A percentile compares a stretch with the other conserved stretches of the same genome.
These are phyloP conservation scores for Gerosis bhagava DNA, from an alignment of 2,888 invertebrate genomes.

Conservation along the genomic window DNA sequence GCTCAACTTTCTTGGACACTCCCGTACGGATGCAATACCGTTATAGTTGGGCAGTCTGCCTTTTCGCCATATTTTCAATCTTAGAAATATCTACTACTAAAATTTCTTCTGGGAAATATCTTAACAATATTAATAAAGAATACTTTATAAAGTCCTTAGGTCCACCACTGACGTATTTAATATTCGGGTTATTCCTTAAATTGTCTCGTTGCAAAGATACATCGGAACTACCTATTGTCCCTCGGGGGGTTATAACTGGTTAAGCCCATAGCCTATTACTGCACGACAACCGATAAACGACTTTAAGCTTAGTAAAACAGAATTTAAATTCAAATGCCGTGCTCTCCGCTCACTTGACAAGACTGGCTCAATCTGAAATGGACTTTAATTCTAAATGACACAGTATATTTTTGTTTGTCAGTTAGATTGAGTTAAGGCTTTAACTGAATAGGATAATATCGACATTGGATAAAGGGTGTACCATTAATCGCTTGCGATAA, in stretches of 20 bases:
- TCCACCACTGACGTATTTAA: conserved; percentile 53
- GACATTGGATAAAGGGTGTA: conserved; percentile 73
- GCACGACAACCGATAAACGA: conserved; percentile 34
- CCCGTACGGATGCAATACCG: conserved; percentile 75
- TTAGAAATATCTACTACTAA: no score
- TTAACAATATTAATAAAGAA: conserved; percentile 13
- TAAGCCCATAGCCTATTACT: conserved; percentile 58
- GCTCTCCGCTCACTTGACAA: conserved; percentile 31
- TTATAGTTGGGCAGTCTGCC: no score
- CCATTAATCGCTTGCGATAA: conserved; percentile 75
- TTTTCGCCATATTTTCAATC: no score
- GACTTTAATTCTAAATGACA: no score
- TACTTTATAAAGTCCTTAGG: conserved; percentile 23
- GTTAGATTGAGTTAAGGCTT: conserved; percentile 40
- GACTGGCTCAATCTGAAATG: conserved; percentile 26
- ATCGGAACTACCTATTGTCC: conserved; percentile 75
- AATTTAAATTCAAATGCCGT: conserved; percentile 28
- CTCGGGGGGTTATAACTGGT: conserved; percentile 69
- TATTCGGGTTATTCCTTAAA: conserved; percentile 72
- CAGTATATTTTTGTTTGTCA: conserved; percentile 35
- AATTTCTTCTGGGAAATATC: no score
- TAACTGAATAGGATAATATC: conserved; percentile 45
- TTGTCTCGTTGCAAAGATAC: conserved; percentile 73
- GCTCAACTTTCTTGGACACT: conserved; percentile 69
- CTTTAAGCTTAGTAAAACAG: conserved; percentile 27